Evolutionary conservation across 2,797 vertebrate species (phyloP).

Genomic region (Poecile montanus): DNA sequence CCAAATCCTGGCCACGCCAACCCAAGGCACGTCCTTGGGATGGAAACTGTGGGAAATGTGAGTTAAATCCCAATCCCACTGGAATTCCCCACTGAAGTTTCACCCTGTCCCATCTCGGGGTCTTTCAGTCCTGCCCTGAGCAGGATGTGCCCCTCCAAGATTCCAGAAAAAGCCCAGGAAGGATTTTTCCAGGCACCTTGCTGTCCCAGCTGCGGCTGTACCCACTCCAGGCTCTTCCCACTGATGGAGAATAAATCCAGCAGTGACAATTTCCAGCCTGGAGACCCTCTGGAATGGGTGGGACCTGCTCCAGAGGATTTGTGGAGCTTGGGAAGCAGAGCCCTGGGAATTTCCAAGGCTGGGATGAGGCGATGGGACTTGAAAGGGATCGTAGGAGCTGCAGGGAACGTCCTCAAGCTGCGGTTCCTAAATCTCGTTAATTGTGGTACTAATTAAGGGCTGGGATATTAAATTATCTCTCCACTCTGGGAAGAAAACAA

Average conservation of each 20-base stretch:
- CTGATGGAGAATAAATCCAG: not conserved
- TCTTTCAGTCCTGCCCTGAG: not conserved
- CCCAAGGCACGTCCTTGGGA: accelerated
- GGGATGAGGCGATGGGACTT: not conserved
- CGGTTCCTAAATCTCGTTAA: not conserved
- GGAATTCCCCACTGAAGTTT: not conserved
- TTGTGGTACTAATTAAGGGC: not conserved
- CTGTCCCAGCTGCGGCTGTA: not conserved
- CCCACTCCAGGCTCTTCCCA: not conserved
- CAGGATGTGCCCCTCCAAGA: accelerated
- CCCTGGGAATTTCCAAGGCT: not conserved
- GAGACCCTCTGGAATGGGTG: not conserved
- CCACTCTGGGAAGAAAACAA: not conserved
- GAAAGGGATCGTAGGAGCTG: not conserved
- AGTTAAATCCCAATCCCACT: not conserved
- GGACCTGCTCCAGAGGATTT: not conserved
- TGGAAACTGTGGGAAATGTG: accelerated
- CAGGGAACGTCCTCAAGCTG: not conserved
- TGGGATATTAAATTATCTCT: not conserved
- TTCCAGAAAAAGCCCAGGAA: not conserved
- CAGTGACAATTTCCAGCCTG: not conserved
- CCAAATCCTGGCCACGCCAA: not conserved
- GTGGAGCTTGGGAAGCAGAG: not conserved
- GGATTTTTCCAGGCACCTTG: not conserved
- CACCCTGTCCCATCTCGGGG: not conserved